Evolutionary conservation across 1,140 invertebrate species (phyloP).

Genomic region (Tetraneura akinire): DNA sequence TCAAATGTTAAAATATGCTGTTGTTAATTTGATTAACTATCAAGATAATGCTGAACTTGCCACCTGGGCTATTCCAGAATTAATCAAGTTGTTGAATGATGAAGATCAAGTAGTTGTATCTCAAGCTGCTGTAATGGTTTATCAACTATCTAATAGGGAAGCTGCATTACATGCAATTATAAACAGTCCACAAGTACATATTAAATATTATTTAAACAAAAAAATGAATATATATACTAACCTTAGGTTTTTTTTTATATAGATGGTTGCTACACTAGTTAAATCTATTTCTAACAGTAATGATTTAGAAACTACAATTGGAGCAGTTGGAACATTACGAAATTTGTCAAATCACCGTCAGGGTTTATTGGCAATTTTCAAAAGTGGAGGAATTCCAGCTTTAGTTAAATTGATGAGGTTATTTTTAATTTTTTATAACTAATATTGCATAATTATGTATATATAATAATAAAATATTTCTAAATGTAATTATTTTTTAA

Average conservation of each 20-base stretch:
- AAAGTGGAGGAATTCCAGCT: conserved; percentile 96
- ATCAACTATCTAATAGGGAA: conserved; percentile 97
- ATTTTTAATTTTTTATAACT: background rate
- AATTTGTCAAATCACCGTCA: conserved; percentile 97
- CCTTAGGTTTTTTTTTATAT: too few relatives aligned
- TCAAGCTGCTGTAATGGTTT: conserved; percentile 98
- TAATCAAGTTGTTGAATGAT: conserved; percentile 96
- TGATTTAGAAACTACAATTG: conserved; percentile 93
- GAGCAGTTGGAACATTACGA: conserved; percentile 92
- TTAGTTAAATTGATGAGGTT: conserved; percentile 86
- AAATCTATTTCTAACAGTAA: conserved; percentile 93
- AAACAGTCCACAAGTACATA: conserved; percentile 79
- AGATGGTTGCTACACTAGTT: conserved; percentile 94
- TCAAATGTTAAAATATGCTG: conserved; percentile 95
- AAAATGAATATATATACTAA: too few relatives aligned
- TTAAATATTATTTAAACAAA: background rate
- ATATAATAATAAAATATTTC: background rate
- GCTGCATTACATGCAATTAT: conserved; percentile 98
- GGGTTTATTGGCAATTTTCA: conserved; percentile 95
- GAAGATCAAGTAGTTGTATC: conserved; percentile 97
- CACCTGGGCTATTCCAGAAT: conserved; percentile 94
- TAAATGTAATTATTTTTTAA: background rate
- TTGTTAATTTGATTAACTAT: conserved; percentile 99
- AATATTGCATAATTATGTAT: too few relatives aligned
- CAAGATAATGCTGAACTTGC: conserved; percentile 98